Percentiles rank a stretch among this genome's conserved stretches.
These are phyloP conservation scores for Eustalomyia histrio DNA, from an alignment of 2,888 invertebrate species.

Conservation along the genomic window DNA sequence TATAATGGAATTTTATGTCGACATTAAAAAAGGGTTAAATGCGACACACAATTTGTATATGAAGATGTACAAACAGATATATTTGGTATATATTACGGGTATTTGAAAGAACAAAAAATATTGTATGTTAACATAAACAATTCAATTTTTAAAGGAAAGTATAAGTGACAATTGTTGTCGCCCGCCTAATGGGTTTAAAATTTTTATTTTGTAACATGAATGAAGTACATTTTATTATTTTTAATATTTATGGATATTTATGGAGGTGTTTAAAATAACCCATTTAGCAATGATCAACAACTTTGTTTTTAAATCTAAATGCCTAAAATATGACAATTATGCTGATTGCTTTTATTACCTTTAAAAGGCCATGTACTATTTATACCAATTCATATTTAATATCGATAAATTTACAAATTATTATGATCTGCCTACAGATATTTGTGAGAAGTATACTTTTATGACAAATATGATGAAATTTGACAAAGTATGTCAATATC, in stretches of 20 bases:
- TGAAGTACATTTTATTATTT: background rate
- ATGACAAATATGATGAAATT: no score
- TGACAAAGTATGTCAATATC: no score
- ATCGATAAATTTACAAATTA: background rate
- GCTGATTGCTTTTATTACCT: background rate
- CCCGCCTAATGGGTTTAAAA: conserved; percentile 46
- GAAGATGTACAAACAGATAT: background rate
- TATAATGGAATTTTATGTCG: background rate
- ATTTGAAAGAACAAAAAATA: background rate
- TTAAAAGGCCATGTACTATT: background rate
- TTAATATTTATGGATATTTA: conserved; percentile 3
- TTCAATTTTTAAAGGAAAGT: conserved; percentile 23
- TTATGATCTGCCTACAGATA: background rate
- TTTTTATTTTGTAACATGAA: conserved; percentile 27
- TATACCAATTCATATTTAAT: background rate
- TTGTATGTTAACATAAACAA: background rate
- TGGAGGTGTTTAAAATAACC: background rate
- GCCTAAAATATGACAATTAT: background rate
- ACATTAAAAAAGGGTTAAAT: conserved; percentile 38
- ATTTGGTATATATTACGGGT: background rate
- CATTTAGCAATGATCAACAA: conserved; percentile 3
- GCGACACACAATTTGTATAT: conserved; percentile 14
- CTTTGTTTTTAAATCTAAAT: background rate
- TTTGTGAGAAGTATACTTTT: background rate
- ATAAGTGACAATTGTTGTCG: conserved; percentile 40